Conservation (phyloP, 2,888 invertebrate species). For the Morpho deidamia region DNA sequence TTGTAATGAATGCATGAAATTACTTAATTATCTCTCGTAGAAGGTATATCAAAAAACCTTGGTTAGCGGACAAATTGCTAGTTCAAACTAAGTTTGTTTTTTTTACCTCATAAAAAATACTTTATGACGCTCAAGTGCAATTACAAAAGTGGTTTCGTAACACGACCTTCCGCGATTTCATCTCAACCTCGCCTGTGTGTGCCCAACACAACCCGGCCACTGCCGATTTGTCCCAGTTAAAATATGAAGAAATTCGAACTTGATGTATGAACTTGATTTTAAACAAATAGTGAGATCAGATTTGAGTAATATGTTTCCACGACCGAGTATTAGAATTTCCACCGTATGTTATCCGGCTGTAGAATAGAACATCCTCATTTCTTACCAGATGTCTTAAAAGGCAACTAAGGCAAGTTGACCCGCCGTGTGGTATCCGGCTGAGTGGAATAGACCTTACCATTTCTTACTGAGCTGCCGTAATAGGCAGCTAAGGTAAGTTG, state of each 20-base stretch:
- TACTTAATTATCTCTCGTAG: neutral
- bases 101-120: neutral
- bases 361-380: too few relatives aligned
- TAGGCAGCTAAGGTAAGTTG: too few relatives aligned
- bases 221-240: slow-evolving; percentile 9
- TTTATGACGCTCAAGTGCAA: slow-evolving; percentile 12
- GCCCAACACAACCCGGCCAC: slow-evolving; percentile 8
- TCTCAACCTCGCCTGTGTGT: slow-evolving; percentile 19
- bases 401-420: too few relatives aligned
- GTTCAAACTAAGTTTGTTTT: neutral
- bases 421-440: too few relatives aligned
- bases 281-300: neutral
- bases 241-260: slow-evolving; percentile 12
- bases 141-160: slow-evolving; percentile 21
- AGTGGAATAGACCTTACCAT: too few relatives aligned
- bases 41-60: neutral
- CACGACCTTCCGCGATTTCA: slow-evolving; percentile 18
- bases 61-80: neutral
- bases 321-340: too few relatives aligned
- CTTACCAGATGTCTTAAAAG: too few relatives aligned
- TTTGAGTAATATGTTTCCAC: neutral
- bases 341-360: too few relatives aligned
- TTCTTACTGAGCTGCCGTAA: too few relatives aligned
- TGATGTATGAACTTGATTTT: slow-evolving; percentile 14
- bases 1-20: too few relatives aligned